Percentiles rank a stretch among this genome's conserved stretches.
Conservation (phyloP, 1,140 invertebrate species). For the Diachasmimorpha longicaudata region DNA sequence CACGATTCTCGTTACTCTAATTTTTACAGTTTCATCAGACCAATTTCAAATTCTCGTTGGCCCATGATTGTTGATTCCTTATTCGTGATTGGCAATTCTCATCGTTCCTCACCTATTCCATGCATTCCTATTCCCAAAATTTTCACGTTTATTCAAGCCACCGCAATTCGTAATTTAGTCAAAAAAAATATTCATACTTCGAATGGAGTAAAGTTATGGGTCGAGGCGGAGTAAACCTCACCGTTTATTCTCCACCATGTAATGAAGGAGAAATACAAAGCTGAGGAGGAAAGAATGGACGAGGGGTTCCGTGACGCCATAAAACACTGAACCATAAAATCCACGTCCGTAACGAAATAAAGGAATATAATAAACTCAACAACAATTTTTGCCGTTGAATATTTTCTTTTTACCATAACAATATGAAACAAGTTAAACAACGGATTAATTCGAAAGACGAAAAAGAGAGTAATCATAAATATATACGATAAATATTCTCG, state of each 20-base stretch:
- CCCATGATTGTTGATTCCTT: constrained; percentile 1
- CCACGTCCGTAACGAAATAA: constrained; percentile 20
- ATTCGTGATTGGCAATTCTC: not conserved
- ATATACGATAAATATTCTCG: not conserved
- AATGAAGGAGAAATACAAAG: not conserved
- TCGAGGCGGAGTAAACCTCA: not conserved
- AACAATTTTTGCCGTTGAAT: not conserved
- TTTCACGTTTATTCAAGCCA: no score
- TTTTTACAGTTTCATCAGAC: constrained; percentile 22
- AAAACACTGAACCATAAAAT: constrained; percentile 18
- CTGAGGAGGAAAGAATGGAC: not conserved
- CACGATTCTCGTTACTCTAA: constrained; percentile 19
- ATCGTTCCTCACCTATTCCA: not conserved
- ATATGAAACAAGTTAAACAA: not conserved
- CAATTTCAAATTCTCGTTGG: not conserved
- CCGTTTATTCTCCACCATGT: constrained; percentile 14
- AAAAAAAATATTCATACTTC: not conserved
- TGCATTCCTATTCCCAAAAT: no score
- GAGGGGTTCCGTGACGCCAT: constrained; percentile 17
- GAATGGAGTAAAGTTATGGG: not conserved
- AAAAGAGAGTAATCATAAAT: not conserved
- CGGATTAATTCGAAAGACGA: not conserved
- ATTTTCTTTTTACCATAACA: not conserved
- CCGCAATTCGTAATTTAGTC: not conserved
- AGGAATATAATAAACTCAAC: constrained; percentile 8